These are phyloP conservation scores for Pecten maximus DNA, from an alignment of 2,888 invertebrate species.

Conservation along the genomic window DNA sequence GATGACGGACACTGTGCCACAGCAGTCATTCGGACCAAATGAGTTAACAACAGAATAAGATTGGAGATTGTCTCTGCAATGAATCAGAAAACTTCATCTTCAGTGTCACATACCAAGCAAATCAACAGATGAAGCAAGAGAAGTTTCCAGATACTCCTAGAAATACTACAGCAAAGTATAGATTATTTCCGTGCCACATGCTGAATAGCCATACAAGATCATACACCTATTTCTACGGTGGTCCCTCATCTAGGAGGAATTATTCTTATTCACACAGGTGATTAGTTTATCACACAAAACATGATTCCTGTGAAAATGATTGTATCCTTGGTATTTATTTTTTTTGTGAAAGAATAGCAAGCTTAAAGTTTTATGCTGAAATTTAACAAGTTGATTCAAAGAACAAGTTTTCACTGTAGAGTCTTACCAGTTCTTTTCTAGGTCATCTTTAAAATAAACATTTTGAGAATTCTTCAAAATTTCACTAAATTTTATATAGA, in stretches of 20 bases:
- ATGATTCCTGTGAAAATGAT: neutral
- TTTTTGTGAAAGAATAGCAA: neutral
- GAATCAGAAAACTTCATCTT: neutral
- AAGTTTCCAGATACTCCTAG: neutral
- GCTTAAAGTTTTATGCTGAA: neutral
- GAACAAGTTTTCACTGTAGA: neutral
- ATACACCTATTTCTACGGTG: neutral
- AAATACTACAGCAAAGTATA: neutral
- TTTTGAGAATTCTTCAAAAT: neutral
- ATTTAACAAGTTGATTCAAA: neutral
- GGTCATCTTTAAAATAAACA: neutral
- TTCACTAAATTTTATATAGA: too few species aligned
- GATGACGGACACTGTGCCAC: too few species aligned
- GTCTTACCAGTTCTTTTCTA: neutral
- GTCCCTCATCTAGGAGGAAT: neutral
- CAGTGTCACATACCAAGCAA: neutral
- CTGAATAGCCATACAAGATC: neutral
- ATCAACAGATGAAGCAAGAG: neutral
- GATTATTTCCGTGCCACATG: neutral
- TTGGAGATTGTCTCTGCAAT: neutral
- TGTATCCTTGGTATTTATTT: neutral
- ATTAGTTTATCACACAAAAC: neutral
- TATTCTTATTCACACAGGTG: neutral
- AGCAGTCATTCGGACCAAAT: too few species aligned
- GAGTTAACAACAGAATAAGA: neutral